Conservation (phyloP, 2,888 invertebrate species). For the Pediacus dermestoides region DNA sequence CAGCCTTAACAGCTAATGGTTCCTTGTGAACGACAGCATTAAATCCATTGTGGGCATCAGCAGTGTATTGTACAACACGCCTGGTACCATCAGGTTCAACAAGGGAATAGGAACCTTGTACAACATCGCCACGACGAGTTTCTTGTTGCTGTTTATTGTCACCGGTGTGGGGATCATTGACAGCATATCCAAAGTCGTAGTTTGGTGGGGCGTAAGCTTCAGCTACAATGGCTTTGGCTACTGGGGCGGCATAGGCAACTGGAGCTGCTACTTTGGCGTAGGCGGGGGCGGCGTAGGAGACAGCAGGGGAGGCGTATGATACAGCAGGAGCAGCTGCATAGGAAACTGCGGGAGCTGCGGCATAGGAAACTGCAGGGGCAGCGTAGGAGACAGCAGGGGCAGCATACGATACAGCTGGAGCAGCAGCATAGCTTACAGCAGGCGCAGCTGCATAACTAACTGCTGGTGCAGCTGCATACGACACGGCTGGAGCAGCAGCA, state of each 20-base stretch:
- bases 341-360: slow-evolving; percentile 3
- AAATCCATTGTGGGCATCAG: slow-evolving; percentile 55
- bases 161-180: slow-evolving; percentile 46
- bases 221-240: slow-evolving; percentile 29
- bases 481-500: too few species aligned
- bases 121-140: slow-evolving; percentile 52
- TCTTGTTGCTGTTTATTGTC: slow-evolving; percentile 55
- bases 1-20: slow-evolving; percentile 35
- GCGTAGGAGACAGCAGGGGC: slow-evolving; percentile 8
- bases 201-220: slow-evolving; percentile 34
- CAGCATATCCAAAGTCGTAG: slow-evolving; percentile 36
- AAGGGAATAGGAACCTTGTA: slow-evolving; percentile 53
- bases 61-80: slow-evolving; percentile 54
- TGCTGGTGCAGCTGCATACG: too few species aligned
- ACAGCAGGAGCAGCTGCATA: slow-evolving; percentile 41
- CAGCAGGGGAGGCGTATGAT: slow-evolving; percentile 14
- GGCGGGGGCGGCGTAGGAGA: slow-evolving; percentile 17
- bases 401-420: background rate
- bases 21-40: slow-evolving; percentile 54
- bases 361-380: slow-evolving; percentile 36
- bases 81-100: slow-evolving; percentile 54
- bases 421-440: too few species aligned
- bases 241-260: slow-evolving; percentile 34
- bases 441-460: too few species aligned
- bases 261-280: slow-evolving; percentile 22